A percentile compares a stretch with the other conserved stretches of the same genome.
Conservation (phyloP, 2,888 invertebrate species). For the Melitaea athalia region DNA sequence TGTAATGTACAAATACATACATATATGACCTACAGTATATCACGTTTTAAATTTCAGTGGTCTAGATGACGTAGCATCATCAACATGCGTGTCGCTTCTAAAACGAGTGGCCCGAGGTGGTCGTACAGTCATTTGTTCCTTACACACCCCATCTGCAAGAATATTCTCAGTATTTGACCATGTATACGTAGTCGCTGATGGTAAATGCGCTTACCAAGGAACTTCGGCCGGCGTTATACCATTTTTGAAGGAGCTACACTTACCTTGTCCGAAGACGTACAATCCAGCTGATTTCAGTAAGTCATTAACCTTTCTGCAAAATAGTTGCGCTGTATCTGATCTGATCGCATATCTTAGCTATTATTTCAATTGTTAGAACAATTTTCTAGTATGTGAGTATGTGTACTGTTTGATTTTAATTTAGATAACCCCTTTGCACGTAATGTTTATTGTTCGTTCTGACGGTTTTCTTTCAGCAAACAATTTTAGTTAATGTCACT, state of each 20-base stretch:
- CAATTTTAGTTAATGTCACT: no score
- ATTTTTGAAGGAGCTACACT: conserved; percentile 88
- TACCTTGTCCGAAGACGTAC: conserved; percentile 94
- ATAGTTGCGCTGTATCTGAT: neutral
- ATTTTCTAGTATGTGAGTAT: neutral
- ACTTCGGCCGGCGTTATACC: conserved; percentile 89
- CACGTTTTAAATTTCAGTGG: conserved; percentile 83
- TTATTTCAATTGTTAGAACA: neutral
- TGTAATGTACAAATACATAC: no score
- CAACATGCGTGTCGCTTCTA: conserved; percentile 93
- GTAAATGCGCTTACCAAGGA: conserved; percentile 95
- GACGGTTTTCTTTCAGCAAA: no score
- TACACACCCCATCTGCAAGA: conserved; percentile 98
- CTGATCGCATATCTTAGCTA: neutral
- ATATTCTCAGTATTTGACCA: conserved; percentile 96
- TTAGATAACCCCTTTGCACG: neutral
- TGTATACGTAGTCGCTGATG: conserved; percentile 93
- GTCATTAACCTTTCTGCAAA: conserved; percentile 48
- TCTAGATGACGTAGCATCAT: conserved; percentile 94
- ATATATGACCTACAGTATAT: neutral
- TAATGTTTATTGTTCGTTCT: no score
- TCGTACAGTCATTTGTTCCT: conserved; percentile 95
- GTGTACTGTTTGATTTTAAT: neutral
- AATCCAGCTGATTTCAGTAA: conserved; percentile 98
- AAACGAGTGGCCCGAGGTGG: conserved; percentile 92